These are phyloP conservation scores for Pterocles burchelli DNA, from an alignment of 2,113 vertebrate genomes.

Conservation along the genomic window DNA sequence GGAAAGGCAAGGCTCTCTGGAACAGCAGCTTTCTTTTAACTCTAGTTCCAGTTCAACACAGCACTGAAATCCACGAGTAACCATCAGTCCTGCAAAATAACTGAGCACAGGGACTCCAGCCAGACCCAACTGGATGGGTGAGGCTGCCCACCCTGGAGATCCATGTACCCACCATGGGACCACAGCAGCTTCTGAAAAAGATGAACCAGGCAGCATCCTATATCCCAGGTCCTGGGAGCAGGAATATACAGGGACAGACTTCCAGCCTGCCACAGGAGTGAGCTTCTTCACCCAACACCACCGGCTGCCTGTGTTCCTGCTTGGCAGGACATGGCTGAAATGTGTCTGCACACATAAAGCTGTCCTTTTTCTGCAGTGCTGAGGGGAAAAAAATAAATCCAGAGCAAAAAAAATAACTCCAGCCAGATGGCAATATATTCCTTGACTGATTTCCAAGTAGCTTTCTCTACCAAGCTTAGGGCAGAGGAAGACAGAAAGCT, in stretches of 20 bases:
- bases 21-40: background rate
- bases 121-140: background rate
- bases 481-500: background rate
- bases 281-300: background rate
- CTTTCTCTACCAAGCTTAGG: background rate
- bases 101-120: background rate
- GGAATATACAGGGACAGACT: background rate
- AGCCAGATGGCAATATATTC: conserved; percentile 40
- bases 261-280: background rate
- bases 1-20: background rate
- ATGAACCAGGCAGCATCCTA: background rate
- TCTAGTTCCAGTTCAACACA: background rate
- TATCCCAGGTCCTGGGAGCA: background rate
- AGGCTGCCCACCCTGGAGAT: background rate
- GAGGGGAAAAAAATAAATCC: background rate
- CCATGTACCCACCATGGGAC: background rate
- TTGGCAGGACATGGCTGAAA: background rate
- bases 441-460: conserved; percentile 31
- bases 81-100: background rate
- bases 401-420: background rate
- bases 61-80: background rate
- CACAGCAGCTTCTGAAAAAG: background rate
- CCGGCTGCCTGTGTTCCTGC: accelerated
- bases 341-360: background rate
- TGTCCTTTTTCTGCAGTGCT: background rate